Conservation (phyloP, 2,888 invertebrate species). For the Napeogenes inachia region DNA sequence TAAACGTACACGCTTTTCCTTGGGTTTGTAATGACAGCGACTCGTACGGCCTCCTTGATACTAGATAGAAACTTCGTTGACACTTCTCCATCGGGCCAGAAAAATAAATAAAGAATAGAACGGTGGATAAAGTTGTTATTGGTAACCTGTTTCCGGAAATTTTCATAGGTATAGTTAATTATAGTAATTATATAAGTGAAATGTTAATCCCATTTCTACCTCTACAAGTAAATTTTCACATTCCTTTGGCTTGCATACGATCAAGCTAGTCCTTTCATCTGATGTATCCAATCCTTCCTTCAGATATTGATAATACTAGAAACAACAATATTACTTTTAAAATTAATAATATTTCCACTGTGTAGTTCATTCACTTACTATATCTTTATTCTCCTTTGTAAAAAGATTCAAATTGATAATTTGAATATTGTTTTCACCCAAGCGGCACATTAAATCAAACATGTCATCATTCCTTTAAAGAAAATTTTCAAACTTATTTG, state of each 20-base stretch:
- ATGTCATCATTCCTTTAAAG: conserved; percentile 36
- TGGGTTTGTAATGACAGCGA: conserved; percentile 81
- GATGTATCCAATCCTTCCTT: conserved; percentile 69
- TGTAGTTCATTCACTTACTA: conserved; percentile 38
- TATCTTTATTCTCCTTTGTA: conserved; percentile 50
- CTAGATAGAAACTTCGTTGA: conserved; percentile 68
- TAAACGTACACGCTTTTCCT: conserved; percentile 76
- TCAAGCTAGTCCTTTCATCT: conserved; percentile 69
- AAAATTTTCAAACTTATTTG: conserved; percentile 5
- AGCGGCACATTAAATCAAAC: conserved; percentile 46
- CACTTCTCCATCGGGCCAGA: conserved; percentile 78
- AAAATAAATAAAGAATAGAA: conserved; percentile 81
- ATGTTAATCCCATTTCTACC: conserved; percentile 48
- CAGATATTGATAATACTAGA: conserved; percentile 73
- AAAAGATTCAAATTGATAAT: conserved; percentile 57
- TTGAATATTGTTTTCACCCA: conserved; percentile 54
- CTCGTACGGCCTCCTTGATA: conserved; percentile 77
- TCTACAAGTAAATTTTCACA: conserved; percentile 76
- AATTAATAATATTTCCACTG: background rate
- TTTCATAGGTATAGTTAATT: background rate
- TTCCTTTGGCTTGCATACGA: conserved; percentile 73
- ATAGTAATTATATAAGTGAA: background rate
- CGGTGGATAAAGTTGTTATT: conserved; percentile 79
- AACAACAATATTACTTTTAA: conserved; percentile 3
- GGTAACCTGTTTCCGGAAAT: conserved; percentile 47